Evolutionary conservation across 2,113 vertebrate species (phyloP).

Genomic region (Ramphastos sulfuratus): DNA sequence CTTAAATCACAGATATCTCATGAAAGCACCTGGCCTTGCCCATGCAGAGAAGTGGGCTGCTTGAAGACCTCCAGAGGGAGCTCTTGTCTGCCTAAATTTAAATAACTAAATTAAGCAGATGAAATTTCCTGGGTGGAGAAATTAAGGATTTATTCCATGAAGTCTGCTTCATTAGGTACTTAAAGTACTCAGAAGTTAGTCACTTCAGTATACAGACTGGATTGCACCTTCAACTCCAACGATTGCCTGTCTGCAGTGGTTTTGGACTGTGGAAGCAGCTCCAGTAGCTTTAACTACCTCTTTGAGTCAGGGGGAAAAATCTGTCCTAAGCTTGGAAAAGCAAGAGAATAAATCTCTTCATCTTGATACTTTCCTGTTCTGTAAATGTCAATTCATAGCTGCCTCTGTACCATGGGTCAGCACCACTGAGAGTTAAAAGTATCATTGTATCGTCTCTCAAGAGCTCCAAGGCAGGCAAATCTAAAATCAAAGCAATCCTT

Average conservation of each 20-base stretch:
- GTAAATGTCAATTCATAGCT: not conserved
- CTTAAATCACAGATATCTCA: not conserved
- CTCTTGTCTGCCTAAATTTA: constrained; percentile 49
- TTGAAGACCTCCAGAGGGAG: constrained; percentile 61
- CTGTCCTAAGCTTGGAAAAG: not conserved
- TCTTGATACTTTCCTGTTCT: not conserved
- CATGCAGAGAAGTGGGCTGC: not conserved
- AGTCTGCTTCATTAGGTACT: constrained; percentile 38
- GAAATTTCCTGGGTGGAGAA: constrained; percentile 20
- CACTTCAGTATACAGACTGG: constrained; percentile 8
- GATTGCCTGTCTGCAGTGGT: not conserved
- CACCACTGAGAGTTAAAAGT: not conserved
- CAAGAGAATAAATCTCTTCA: not conserved
- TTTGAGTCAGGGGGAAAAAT: not conserved
- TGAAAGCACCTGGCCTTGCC: not conserved
- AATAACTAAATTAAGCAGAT: constrained; percentile 21
- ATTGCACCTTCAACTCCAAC: not conserved
- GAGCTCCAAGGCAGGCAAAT: not conserved
- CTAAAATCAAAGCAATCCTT: not conserved
- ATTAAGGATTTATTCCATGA: constrained; percentile 35
- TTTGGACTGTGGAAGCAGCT: not conserved
- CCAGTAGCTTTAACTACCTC: not conserved
- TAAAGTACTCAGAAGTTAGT: constrained; percentile 39
- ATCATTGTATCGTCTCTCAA: not conserved
- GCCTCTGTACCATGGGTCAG: fast-evolving